phyloP scores from a whole-genome alignment of 2,113 vertebrate species.

The Heliornis fulica region DNA sequence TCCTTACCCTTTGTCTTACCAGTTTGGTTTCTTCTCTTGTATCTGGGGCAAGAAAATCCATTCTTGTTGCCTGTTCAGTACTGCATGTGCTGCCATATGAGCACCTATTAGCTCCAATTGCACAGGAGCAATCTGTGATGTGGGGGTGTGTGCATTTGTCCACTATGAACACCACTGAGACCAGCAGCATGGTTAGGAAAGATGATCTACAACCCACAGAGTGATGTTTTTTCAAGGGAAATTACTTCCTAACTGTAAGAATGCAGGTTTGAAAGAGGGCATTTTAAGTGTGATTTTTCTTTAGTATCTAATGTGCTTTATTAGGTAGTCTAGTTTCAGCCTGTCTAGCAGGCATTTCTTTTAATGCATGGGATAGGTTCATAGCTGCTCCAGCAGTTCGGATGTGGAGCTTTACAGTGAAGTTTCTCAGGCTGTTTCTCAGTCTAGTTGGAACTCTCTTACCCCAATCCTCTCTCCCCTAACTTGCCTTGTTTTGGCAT shows the following conservation, averaged over 20 bases:
- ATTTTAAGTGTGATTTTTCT: background rate
- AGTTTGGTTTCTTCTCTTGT: background rate
- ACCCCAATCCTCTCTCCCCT: background rate
- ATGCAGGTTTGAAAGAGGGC: background rate
- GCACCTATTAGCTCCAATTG: background rate
- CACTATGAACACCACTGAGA: background rate
- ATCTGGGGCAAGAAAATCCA: background rate
- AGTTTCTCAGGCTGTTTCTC: background rate
- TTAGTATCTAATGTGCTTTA: background rate
- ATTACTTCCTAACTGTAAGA: background rate
- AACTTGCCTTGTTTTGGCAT: background rate
- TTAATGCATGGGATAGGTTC: background rate
- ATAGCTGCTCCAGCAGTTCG: background rate
- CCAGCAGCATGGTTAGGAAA: background rate
- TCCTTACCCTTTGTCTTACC: rapidly evolving
- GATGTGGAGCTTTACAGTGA: background rate
- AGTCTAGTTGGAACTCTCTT: background rate
- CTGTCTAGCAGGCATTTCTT: background rate
- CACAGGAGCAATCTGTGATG: background rate
- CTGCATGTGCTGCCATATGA: background rate
- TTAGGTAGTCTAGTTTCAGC: background rate
- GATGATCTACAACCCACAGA: background rate
- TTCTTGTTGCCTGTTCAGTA: background rate
- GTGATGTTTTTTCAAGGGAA: background rate
- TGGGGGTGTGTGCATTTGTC: background rate